Percentiles rank a stretch among this genome's conserved stretches.
phyloP scores from a whole-genome alignment of 2,113 vertebrate species.

The Syrrhaptes paradoxus region DNA sequence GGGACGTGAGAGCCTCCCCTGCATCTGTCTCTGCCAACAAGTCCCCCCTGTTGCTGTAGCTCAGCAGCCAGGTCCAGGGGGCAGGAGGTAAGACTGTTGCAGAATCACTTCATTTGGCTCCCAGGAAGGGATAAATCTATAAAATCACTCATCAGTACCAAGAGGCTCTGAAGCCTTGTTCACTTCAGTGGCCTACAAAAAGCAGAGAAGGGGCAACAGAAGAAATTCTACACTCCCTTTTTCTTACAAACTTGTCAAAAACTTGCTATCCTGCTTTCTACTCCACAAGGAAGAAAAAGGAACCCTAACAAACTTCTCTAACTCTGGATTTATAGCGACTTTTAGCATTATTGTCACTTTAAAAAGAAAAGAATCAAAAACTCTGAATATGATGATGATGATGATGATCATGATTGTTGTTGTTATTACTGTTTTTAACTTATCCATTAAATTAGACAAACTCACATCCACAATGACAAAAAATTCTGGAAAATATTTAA shows the following conservation, averaged over 20 bases:
- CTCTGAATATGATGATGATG: too few relatives aligned
- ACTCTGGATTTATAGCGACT: not conserved
- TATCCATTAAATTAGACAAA: not conserved
- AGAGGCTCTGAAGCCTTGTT: not conserved
- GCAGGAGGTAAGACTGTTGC: not conserved
- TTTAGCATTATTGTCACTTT: not conserved
- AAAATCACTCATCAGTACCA: not conserved
- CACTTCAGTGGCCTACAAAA: not conserved
- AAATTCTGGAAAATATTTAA: not conserved
- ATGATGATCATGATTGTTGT: not conserved
- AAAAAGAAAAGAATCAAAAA: not conserved
- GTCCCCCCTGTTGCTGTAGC: not conserved
- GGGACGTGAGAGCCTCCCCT: not conserved
- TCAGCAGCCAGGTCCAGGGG: not conserved
- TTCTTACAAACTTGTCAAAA: not conserved
- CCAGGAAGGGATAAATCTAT: not conserved
- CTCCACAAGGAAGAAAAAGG: not conserved
- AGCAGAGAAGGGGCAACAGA: not conserved
- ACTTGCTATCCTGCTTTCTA: not conserved
- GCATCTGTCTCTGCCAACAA: accelerated
- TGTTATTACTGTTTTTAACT: not conserved
- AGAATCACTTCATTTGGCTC: not conserved
- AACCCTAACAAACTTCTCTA: not conserved
- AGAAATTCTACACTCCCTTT: not conserved
- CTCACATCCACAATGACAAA: not conserved